Percentiles rank a stretch among this genome's conserved stretches.
Conservation (phyloP, 2,113 vertebrate species). For the Thinocorus orbignyianus region DNA sequence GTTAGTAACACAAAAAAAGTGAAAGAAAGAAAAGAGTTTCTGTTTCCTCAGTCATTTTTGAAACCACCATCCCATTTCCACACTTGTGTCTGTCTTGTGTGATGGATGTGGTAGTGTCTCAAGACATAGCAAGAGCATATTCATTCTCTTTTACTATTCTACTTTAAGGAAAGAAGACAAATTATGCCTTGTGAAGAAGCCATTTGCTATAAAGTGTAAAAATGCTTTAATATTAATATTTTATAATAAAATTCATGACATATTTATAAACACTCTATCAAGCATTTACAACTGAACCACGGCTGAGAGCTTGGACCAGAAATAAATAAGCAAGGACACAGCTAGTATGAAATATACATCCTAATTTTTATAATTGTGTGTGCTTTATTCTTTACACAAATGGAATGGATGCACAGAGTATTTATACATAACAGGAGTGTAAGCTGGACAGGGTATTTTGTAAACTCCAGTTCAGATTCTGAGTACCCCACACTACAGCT, state of each 20-base stretch:
- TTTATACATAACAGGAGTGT: conserved; percentile 82
- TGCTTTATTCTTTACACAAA: conserved; percentile 88
- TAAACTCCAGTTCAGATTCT: conserved; percentile 75
- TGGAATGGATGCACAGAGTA: conserved; percentile 81
- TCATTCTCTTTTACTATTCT: conserved; percentile 2
- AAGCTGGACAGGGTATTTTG: conserved; percentile 77
- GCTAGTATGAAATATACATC: conserved; percentile 84
- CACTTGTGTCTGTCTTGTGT: background rate
- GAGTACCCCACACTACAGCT: conserved; percentile 62
- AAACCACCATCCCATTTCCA: background rate
- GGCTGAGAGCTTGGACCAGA: conserved; percentile 50
- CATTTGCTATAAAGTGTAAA: conserved; percentile 77
- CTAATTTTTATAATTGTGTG: conserved; percentile 78
- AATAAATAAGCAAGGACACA: conserved; percentile 79
- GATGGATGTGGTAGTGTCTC: background rate
- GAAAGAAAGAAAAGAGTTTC: background rate
- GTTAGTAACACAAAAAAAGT: background rate
- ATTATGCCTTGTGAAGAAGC: conserved; percentile 74
- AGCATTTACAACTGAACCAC: conserved; percentile 67
- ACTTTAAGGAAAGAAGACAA: conserved; percentile 69
- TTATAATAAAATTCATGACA: conserved; percentile 75
- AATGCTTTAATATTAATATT: conserved; percentile 77
- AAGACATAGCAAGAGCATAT: background rate
- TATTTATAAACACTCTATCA: conserved; percentile 73
- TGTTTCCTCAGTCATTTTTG: background rate